Conservation (phyloP, 2,888 invertebrate genomes). For the Chrysomela aeneicollis region DNA sequence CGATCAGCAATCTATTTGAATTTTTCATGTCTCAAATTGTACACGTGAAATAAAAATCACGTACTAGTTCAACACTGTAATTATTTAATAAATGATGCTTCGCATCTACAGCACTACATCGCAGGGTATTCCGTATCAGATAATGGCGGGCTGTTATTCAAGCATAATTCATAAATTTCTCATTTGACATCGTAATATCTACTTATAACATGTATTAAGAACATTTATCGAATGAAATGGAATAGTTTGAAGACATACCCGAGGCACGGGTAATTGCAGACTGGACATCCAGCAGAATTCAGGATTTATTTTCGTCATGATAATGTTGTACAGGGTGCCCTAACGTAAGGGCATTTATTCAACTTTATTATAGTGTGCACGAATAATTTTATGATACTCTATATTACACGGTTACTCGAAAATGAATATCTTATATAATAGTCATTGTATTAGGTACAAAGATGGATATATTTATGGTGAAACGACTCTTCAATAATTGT, state of each 20-base stretch:
- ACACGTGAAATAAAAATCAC: conserved; percentile 13
- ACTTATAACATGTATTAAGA: conserved; percentile 34
- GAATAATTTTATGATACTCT: no score
- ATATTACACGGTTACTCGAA: no score
- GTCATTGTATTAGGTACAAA: no score
- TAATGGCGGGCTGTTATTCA: conserved; percentile 35
- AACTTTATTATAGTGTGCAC: no score
- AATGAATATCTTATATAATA: no score
- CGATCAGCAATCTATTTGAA: not conserved
- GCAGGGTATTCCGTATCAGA: conserved; percentile 26
- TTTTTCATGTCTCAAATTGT: conserved; percentile 8
- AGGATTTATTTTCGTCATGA: conserved; percentile 1
- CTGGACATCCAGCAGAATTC: conserved; percentile 20
- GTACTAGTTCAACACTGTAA: conserved; percentile 19
- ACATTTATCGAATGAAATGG: conserved; percentile 34
- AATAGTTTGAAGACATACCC: conserved; percentile 24
- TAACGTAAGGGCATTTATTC: no score
- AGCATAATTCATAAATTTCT: conserved; percentile 35
- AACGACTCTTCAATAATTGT: no score
- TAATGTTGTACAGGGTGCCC: not conserved
- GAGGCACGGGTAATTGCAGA: conserved; percentile 23
- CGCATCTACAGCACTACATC: conserved; percentile 27
- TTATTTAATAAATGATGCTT: conserved; percentile 20
- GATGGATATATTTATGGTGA: no score
- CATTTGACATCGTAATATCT: conserved; percentile 34